These are phyloP conservation scores for Rhamnusium bicolor DNA, from an alignment of 2,888 invertebrate species.

Conservation along the genomic window DNA sequence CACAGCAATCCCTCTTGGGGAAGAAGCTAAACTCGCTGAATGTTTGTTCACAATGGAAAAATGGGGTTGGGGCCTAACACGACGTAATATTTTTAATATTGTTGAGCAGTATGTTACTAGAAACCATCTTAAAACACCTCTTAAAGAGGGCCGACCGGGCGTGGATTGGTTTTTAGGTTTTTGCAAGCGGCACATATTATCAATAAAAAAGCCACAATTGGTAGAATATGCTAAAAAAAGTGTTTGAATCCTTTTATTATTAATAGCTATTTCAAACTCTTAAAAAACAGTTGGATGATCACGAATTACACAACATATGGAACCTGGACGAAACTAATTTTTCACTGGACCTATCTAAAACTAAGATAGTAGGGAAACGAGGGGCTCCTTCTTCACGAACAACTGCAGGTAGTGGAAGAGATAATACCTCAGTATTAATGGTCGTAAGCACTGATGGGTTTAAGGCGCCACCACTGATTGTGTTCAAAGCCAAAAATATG, in stretches of 20 bases:
- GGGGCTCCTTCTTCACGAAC: constrained; percentile 40
- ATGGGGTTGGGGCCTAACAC: background rate
- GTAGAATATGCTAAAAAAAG: too few relatives aligned
- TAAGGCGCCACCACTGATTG: background rate
- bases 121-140: background rate
- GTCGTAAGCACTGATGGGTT: background rate
- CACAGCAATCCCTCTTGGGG: constrained; percentile 8
- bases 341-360: constrained; percentile 30
- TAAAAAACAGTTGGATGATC: constrained; percentile 1
- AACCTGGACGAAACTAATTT: constrained; percentile 41
- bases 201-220: too few relatives aligned
- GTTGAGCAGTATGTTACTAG: background rate
- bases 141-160: too few relatives aligned
- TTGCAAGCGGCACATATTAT: too few relatives aligned
- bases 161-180: too few relatives aligned
- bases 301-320: constrained; percentile 21
- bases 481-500: background rate
- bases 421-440: constrained; percentile 55
- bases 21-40: background rate
- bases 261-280: background rate
- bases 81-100: background rate
- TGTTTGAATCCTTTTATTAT: too few relatives aligned
- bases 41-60: background rate
- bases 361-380: constrained; percentile 33
- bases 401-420: constrained; percentile 54